Base-by-base conservation (phyloP, 2,888 invertebrate genomes). In the Eilema sororculum region DNA sequence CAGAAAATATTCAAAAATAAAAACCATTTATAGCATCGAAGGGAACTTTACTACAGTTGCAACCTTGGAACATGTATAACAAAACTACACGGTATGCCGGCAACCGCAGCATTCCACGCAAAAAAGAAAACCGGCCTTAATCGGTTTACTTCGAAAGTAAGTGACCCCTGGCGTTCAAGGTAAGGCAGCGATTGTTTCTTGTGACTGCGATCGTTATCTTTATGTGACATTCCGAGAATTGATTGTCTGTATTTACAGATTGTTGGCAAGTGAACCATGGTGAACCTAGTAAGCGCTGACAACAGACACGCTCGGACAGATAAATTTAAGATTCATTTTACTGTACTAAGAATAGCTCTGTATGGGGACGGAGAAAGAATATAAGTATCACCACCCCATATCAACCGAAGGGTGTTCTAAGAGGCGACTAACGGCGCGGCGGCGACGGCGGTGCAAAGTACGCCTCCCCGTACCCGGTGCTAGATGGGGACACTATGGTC, bases 91-190 rank as follows among this genome's bases (percentile, higher is more conserved):
- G 37, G 57, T 30, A 33, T 20, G 24, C 57, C 65, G 16, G 37
- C 22, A 57, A 65, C 57, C 57, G 57, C 33, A 24, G 22, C 33
- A 13, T 30, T 33, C 9, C 2, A 9, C 30, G 52, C 52, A 65
- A 57, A 56, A 65, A 65, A 65, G 57, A 57, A 65, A 16, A 37
- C 33, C 9, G 24, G 10, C 10, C 24, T 57, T 57, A 57, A 20
- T 16, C 30, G 22, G 2, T 10, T 65, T 65, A 57, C 22, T 33
- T 56, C 57, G 65, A 65, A 65, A 56, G 65, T 65, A 65, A 65
- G 24, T 33, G 57, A 65, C 57, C 57, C 65, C 24, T 22, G 2
- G 9, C 33, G 33, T 57, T 57, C 65, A 65, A 65, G 65, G 65
- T 65, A 65, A 57, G 24, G 2, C 20, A 33, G 65, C 57, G 57